Percentiles rank a stretch among this genome's conserved stretches.
Evolutionary conservation across 2,113 vertebrate species (phyloP).

Genomic region (Aegithalos caudatus): DNA sequence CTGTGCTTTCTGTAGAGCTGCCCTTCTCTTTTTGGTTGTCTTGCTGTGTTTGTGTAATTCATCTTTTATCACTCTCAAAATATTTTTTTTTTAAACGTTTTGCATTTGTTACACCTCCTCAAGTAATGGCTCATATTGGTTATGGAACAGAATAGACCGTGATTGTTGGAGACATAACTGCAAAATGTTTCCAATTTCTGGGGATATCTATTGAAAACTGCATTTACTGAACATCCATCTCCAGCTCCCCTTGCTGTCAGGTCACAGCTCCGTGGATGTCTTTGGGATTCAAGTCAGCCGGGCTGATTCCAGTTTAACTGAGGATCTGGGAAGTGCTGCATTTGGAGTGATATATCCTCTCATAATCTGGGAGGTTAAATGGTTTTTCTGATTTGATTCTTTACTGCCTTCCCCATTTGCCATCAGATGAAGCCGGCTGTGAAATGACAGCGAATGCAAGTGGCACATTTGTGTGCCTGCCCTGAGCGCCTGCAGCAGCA

Average conservation of each 20-base stretch:
- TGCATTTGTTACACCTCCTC: background rate
- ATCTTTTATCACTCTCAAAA: background rate
- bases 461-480: background rate
- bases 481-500: background rate
- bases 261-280: background rate
- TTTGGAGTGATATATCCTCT: background rate
- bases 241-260: background rate
- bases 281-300: background rate
- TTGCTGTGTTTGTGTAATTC: background rate
- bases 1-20: background rate
- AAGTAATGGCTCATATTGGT: background rate
- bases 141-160: background rate
- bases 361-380: background rate
- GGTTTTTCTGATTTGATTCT: slow-evolving; percentile 20
- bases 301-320: background rate
- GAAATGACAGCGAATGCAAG: background rate
- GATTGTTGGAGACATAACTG: background rate
- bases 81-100: background rate
- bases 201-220: background rate
- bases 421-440: background rate
- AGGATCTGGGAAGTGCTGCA: background rate
- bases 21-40: background rate
- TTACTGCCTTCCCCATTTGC: background rate
- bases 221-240: background rate
- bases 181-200: background rate